Percentiles rank a stretch among this genome's conserved stretches.
Evolutionary conservation across 2,888 invertebrate genomes (phyloP).

Genomic region (Nipponacmea schrenckii): DNA sequence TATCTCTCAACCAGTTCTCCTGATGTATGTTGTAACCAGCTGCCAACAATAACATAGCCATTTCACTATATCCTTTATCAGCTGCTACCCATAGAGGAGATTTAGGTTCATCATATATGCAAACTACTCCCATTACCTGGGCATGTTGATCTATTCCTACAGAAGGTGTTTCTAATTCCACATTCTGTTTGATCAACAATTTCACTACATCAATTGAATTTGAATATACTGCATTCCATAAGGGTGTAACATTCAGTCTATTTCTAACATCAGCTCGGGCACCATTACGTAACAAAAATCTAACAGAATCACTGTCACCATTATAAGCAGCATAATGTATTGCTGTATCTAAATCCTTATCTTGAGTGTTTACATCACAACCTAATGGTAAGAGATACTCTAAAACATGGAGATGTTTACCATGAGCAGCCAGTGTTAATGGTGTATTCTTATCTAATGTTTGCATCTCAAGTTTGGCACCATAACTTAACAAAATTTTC

Average conservation of each 20-base stretch:
- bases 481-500: conserved; percentile 39
- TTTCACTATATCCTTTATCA: conserved; percentile 29
- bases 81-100: conserved; percentile 53
- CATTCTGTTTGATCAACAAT: conserved; percentile 48
- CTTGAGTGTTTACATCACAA: conserved; percentile 56
- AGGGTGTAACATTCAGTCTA: conserved; percentile 44
- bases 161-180: conserved; percentile 40
- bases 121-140: conserved; percentile 39
- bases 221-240: conserved; percentile 60
- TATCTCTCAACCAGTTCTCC: conserved; percentile 43
- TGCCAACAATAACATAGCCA: conserved; percentile 40
- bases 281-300: conserved; percentile 46
- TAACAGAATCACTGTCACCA: conserved; percentile 44
- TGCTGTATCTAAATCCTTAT: conserved; percentile 59
- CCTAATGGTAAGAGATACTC: conserved; percentile 46
- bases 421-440: conserved; percentile 57
- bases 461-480: conserved; percentile 42
- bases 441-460: conserved; percentile 57
- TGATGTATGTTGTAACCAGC: conserved; percentile 47
- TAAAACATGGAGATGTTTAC: conserved; percentile 38
- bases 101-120: conserved; percentile 41
- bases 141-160: conserved; percentile 55
- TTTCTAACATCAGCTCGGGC: conserved; percentile 53
- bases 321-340: conserved; percentile 58
- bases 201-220: conserved; percentile 40